These are phyloP conservation scores for Conistra vaccinii DNA, from an alignment of 2,888 invertebrate species.

Conservation along the genomic window DNA sequence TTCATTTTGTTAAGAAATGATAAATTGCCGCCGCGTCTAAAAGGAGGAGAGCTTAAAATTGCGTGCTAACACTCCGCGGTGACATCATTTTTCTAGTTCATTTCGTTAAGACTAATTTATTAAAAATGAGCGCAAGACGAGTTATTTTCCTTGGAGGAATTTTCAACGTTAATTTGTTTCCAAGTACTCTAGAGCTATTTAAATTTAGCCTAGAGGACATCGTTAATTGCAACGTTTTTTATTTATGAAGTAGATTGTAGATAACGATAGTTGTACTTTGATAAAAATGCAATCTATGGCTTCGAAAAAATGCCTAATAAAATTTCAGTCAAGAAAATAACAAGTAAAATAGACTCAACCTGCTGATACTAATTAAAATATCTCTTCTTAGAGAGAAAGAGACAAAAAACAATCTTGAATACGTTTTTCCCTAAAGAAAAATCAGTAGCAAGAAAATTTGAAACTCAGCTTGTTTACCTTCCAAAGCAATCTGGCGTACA, in stretches of 20 bases:
- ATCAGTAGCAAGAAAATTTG: constrained; percentile 30
- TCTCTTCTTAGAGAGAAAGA: not conserved
- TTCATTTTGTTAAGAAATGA: constrained; percentile 73
- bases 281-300: not conserved
- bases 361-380: constrained; percentile 15
- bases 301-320: not conserved
- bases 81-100: constrained; percentile 73
- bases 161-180: constrained; percentile 56
- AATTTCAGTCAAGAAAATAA: not conserved
- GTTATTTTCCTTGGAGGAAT: constrained; percentile 57
- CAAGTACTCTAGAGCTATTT: constrained; percentile 36
- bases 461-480: constrained; percentile 24
- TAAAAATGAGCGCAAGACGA: constrained; percentile 63
- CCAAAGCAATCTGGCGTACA: constrained; percentile 31
- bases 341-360: not conserved
- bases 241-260: not conserved
- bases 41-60: constrained; percentile 67
- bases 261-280: not conserved
- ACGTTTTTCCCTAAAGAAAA: not conserved
- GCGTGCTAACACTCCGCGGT: constrained; percentile 66
- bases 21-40: constrained; percentile 68
- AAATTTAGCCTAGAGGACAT: constrained; percentile 25
- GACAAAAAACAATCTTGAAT: constrained; percentile 10
- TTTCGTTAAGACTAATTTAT: constrained; percentile 69
- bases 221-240: constrained; percentile 28